A percentile compares a stretch with the other conserved stretches of the same genome.
Evolutionary conservation across 2,797 vertebrate species (phyloP).

Genomic region (Enteromius radiatus): DNA sequence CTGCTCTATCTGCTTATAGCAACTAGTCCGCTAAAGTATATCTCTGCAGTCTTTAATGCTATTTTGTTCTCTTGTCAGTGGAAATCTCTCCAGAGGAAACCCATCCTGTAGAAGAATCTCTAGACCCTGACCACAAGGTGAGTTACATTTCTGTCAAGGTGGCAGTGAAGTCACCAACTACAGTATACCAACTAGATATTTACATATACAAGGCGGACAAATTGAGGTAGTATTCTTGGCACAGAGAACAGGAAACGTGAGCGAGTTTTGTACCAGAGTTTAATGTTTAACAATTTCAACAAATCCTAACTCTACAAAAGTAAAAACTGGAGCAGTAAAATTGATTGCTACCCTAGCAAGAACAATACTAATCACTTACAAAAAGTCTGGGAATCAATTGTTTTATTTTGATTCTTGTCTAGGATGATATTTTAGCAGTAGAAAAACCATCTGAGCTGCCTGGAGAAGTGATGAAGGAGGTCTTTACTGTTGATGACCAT

Average conservation of each 20-base stretch:
- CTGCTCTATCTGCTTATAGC: neutral
- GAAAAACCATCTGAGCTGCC: slow-evolving; percentile 72
- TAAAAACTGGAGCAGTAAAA: neutral
- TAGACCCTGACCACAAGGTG: slow-evolving; percentile 25
- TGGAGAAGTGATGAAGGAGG: slow-evolving; percentile 54
- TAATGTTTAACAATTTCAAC: neutral
- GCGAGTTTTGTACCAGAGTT: neutral
- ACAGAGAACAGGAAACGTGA: neutral
- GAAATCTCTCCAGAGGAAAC: slow-evolving; percentile 13
- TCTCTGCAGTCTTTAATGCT: neutral
- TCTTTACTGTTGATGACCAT: slow-evolving; percentile 52
- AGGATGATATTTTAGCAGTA: slow-evolving; percentile 76
- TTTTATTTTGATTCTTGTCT: slow-evolving; percentile 62
- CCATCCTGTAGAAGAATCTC: slow-evolving; percentile 10
- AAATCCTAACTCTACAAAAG: neutral
- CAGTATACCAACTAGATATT: neutral
- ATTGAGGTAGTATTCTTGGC: neutral
- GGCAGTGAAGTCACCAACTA: neutral
- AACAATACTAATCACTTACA: neutral
- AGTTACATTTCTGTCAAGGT: neutral
- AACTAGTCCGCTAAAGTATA: neutral
- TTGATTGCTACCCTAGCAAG: neutral
- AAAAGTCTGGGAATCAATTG: neutral
- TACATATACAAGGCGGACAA: neutral
- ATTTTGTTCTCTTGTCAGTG: slow-evolving; percentile 24